Conservation (phyloP, 2,113 vertebrate genomes). For the Budorcas taxicolor region DNA sequence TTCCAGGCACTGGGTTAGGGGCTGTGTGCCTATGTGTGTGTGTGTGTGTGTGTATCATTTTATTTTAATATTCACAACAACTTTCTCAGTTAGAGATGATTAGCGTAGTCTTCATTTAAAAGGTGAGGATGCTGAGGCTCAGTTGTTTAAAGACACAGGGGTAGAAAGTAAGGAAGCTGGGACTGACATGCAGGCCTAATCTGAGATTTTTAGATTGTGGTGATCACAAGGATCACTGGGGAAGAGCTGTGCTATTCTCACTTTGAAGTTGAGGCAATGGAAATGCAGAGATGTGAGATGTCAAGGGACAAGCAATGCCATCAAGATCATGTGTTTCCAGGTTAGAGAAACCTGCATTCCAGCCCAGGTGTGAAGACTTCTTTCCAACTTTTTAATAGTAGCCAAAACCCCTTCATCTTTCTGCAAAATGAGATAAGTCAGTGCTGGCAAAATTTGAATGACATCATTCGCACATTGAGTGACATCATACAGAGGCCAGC, state of each 20-base stretch:
- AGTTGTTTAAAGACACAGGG: not conserved
- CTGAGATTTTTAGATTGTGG: rapidly evolving
- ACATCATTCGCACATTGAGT: rapidly evolving
- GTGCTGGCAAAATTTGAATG: rapidly evolving
- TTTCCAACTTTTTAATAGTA: not conserved
- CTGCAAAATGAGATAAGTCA: too few relatives aligned
- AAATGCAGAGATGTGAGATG: not conserved
- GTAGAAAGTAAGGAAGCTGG: not conserved
- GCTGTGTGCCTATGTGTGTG: rapidly evolving
- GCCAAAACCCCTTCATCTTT: not conserved
- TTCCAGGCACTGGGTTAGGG: not conserved
- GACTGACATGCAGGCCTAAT: not conserved
- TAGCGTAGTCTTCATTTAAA: not conserved
- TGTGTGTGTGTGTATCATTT: rapidly evolving
- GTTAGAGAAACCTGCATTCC: not conserved
- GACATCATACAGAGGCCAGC: not conserved
- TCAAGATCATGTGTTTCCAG: rapidly evolving
- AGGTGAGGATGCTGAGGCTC: not conserved
- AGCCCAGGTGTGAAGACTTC: rapidly evolving
- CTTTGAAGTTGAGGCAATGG: not conserved
- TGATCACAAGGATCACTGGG: too few relatives aligned
- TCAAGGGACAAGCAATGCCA: rapidly evolving
- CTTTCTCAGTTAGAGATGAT: not conserved
- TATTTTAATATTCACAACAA: not conserved
- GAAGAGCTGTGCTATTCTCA: not conserved